A percentile compares a stretch with the other conserved stretches of the same genome.
These are phyloP conservation scores for Caenorhabditis macrosperma DNA, from an alignment of 2,888 invertebrate genomes.

Conservation along the genomic window DNA sequence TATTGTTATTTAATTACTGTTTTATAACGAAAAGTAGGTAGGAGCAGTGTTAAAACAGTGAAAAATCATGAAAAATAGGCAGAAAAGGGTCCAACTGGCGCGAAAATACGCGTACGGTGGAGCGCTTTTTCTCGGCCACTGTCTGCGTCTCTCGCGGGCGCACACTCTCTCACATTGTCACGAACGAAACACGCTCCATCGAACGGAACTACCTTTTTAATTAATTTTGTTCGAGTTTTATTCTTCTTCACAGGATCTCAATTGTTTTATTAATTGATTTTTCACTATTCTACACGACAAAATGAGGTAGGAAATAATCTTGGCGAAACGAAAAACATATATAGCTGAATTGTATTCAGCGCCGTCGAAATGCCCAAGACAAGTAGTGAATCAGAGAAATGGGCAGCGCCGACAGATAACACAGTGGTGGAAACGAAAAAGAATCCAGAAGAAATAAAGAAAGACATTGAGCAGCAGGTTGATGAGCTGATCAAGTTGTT, in stretches of 20 bases:
- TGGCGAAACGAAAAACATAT: neutral
- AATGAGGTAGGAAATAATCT: conserved; percentile 25
- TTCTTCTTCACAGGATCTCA: conserved; percentile 3
- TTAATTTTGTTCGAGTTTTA: neutral
- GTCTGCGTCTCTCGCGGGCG: conserved; percentile 21
- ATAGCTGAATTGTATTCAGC: neutral
- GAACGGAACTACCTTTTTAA: neutral
- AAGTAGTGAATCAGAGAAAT: neutral
- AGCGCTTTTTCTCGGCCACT: conserved; percentile 24
- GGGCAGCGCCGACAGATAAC: neutral
- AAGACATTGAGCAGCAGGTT: conserved; percentile 11
- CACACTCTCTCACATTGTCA: conserved; percentile 23
- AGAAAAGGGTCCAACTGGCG: conserved; percentile 23
- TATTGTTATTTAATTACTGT: neutral
- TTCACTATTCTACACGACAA: neutral
- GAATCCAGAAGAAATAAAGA: neutral
- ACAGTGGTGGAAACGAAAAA: neutral
- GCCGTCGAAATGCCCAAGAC: neutral
- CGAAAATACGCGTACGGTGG: neutral
- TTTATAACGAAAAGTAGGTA: neutral
- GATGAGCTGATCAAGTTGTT: conserved; percentile 8
- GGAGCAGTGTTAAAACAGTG: neutral
- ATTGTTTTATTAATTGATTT: neutral
- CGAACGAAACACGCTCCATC: conserved; percentile 26
- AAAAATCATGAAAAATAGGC: conserved; percentile 4